Conservation (phyloP, 2,113 vertebrate genomes). For the Hypomesus transpacificus region DNA sequence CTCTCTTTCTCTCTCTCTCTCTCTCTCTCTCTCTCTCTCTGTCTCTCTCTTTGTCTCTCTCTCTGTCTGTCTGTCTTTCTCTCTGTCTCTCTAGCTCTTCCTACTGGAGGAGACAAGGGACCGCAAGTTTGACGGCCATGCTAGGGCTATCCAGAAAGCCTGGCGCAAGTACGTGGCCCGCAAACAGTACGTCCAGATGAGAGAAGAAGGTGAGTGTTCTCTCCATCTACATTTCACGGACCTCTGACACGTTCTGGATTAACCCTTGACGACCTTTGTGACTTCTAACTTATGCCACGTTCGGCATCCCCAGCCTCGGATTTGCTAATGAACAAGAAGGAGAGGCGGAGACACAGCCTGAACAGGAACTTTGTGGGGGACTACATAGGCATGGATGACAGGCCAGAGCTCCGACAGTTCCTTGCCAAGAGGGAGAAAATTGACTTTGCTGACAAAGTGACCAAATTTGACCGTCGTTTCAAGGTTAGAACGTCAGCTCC, state of each 20-base stretch:
- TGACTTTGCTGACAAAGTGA: conserved; percentile 92
- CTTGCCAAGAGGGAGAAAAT: conserved; percentile 94
- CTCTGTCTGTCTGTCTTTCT: conserved; percentile 17
- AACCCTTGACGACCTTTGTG: neutral
- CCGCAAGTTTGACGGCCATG: conserved; percentile 93
- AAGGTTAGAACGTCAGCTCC: conserved; percentile 73
- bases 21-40: neutral
- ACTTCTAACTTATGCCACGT: neutral
- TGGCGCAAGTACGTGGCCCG: conserved; percentile 89
- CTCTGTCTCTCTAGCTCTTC: conserved; percentile 77
- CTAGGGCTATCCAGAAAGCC: conserved; percentile 90
- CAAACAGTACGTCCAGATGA: conserved; percentile 97
- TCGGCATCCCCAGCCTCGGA: conserved; percentile 79
- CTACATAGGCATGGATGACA: conserved; percentile 95
- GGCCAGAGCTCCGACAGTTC: conserved; percentile 90
- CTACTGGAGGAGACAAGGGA: conserved; percentile 95
- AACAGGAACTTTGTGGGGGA: conserved; percentile 97
- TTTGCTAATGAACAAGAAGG: conserved; percentile 91
- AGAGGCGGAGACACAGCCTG: conserved; percentile 90
- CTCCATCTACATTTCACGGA: neutral
- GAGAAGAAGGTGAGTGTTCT: conserved; percentile 87
- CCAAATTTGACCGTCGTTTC: conserved; percentile 91
- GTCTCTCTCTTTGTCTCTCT: conserved; percentile 15
- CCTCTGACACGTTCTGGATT: neutral
- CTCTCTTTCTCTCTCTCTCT: neutral